phyloP scores from a whole-genome alignment of 2,888 invertebrate genomes.

The Spodoptera picta region DNA sequence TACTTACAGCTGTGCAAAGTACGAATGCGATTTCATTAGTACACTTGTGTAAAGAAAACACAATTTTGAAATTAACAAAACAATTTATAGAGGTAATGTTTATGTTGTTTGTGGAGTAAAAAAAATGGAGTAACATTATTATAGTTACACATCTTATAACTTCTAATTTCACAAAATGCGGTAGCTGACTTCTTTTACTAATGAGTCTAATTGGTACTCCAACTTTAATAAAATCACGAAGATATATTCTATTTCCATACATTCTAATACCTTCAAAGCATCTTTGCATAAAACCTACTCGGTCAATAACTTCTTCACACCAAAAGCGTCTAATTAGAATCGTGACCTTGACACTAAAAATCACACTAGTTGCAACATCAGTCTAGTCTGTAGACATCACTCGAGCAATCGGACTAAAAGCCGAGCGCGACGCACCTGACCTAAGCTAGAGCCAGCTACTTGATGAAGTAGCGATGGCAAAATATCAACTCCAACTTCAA shows the following conservation, averaged over 20 bases:
- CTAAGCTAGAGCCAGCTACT: slow-evolving; percentile 40
- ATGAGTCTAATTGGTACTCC: too few relatives aligned
- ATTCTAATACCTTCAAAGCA: neutral
- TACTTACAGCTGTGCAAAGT: neutral
- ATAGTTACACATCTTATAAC: too few relatives aligned
- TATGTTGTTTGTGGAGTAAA: too few relatives aligned
- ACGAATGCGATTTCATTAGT: too few relatives aligned
- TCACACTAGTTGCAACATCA: slow-evolving; percentile 22
- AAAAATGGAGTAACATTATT: too few relatives aligned
- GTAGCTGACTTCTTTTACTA: too few relatives aligned
- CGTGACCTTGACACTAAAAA: slow-evolving; percentile 24
- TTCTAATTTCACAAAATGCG: too few relatives aligned
- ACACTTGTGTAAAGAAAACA: too few relatives aligned
- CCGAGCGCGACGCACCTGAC: slow-evolving; percentile 61
- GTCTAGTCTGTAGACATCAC: slow-evolving; percentile 26
- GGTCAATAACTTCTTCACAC: neutral
- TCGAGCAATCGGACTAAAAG: slow-evolving; percentile 74
- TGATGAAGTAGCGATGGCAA: slow-evolving; percentile 27
- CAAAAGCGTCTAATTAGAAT: slow-evolving; percentile 9
- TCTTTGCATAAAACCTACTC: neutral
- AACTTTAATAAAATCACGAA: too few relatives aligned
- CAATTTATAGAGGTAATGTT: too few relatives aligned
- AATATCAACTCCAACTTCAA: neutral
- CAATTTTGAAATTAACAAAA: too few relatives aligned
- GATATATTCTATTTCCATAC: too few relatives aligned